Percentiles rank a stretch among this genome's conserved stretches.
These are phyloP conservation scores for Selenia dentaria DNA, from an alignment of 2,888 invertebrate species.

Conservation along the genomic window DNA sequence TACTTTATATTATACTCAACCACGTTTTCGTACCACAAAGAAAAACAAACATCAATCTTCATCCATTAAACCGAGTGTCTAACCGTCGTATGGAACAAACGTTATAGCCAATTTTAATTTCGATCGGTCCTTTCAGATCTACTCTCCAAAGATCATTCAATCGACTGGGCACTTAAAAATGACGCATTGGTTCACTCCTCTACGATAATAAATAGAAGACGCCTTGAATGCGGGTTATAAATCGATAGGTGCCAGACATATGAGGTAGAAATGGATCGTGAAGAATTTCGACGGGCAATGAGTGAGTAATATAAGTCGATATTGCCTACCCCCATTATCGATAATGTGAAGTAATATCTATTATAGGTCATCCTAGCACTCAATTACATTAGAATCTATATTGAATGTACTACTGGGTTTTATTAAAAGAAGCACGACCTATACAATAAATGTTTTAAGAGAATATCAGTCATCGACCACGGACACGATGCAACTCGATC, in stretches of 20 bases:
- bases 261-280: conserved; percentile 15
- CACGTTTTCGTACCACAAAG: no score
- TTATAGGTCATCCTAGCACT: neutral
- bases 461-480: no score
- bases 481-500: no score
- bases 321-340: no score
- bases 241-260: conserved; percentile 23
- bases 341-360: conserved; percentile 2
- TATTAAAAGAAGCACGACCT: no score
- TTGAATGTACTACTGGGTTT: no score
- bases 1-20: no score
- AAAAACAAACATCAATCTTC: no score
- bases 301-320: conserved; percentile 3
- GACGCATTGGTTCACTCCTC: conserved; percentile 19
- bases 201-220: conserved; percentile 19
- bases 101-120: neutral
- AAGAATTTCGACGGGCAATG: conserved; percentile 3
- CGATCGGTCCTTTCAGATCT: neutral
- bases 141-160: conserved; percentile 6
- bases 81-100: no score
- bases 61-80: no score
- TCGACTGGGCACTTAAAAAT: conserved; percentile 20
- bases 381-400: no score
- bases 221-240: conserved; percentile 19
- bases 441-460: no score